Base-by-base conservation (phyloP, 1,140 invertebrate species). In the Stegodyphus dumicola region DNA sequence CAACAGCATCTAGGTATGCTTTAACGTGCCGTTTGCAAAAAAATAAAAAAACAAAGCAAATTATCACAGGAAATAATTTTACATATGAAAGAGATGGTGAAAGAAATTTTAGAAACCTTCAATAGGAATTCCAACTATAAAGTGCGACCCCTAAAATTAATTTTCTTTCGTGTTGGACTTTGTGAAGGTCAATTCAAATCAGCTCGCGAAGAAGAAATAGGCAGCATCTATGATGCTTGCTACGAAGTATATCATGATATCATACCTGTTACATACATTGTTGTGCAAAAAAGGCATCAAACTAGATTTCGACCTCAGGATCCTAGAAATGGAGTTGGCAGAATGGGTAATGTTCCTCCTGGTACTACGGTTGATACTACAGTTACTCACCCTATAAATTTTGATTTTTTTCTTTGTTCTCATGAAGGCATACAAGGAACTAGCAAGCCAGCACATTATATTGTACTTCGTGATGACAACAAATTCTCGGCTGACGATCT, bases 331-430 rank as follows among this genome's bases (percentile, higher is more conserved):
- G 87, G 81, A 13, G 80, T 88, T 49, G 90, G 90, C 11, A 87
- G 86, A 77, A 80, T 74, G 33, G 89, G 89, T 6, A 97, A 97
- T 89, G 95, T 98, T 0, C 93, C 93, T 53, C 94, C 96, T 2
- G 97, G 97, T 7, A 97, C 96, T 0, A 92, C 95, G 6, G 95
- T 98, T 0, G 96, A 98, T 89, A 94, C 92, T 0, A 89, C 92
- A 1, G 97, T 98, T 15, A 95, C 94, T 0, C 95, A 96, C 91
- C 94, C 95, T 0, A 93, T 92, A 1, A 93, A 96, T 88, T 92
- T 95, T 79, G 96, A 98, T 90, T 98, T 97, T 90, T 89, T 33
- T 33, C 33, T 33, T 33, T 33, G 33, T 33, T 33, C 33, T 33
- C 33, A 33, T 3, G 33, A 33, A 33, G 33, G 33, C 33, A 33